Base-by-base conservation (phyloP, 2,888 invertebrate genomes). In the Drosophila fulvimacula region DNA sequence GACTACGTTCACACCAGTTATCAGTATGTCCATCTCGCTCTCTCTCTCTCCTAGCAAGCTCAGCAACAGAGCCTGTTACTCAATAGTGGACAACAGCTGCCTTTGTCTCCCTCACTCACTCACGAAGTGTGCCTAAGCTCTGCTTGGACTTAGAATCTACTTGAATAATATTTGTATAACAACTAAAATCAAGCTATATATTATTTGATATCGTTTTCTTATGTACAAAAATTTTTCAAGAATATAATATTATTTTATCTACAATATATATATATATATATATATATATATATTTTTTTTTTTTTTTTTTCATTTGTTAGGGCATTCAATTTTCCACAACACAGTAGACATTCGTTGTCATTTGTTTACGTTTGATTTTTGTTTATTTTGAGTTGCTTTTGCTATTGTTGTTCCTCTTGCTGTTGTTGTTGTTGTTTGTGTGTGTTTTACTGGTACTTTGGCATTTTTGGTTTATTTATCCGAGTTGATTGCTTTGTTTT, bases 401-500 rank as follows among this genome's bases (percentile, higher is more conserved):
- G 60, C 21, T 46, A 19, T 32, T 56, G 70, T 59, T 66, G 39
- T 34, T 19, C 17, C 19, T 34, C 13, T 34, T 51, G n/a, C 21
- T 36, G n/a, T 10, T 17, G 24, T 15, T 34, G 56, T 39, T 34
- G 51, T 51, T 65, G 57, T 65, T 59, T 52, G 36, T 52, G 38
- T 63, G 61, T 78, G 64, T 66, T 69, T 76, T 72, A 73, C 85
- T 70, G 70, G 77, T 80, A 79, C 82, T 86, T 82, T 81, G 83
- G 74, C 59, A 75, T 80, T 89, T 88, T 88, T 80, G 80, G 85
- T 88, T 88, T 87, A 85, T 88, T 87, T 86, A 89, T 85, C 70
- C 82, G 72, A 78, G 82, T 74, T 86, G 88, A 87, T 89, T 89
- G 88, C 88, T 87, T 88, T 89, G 86, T 89, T 87, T 87, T 85